Evolutionary conservation across 2,113 vertebrate genomes (phyloP), one percentile per base, ranked within the genome.

Genomic region (Holacanthus passer): DNA sequence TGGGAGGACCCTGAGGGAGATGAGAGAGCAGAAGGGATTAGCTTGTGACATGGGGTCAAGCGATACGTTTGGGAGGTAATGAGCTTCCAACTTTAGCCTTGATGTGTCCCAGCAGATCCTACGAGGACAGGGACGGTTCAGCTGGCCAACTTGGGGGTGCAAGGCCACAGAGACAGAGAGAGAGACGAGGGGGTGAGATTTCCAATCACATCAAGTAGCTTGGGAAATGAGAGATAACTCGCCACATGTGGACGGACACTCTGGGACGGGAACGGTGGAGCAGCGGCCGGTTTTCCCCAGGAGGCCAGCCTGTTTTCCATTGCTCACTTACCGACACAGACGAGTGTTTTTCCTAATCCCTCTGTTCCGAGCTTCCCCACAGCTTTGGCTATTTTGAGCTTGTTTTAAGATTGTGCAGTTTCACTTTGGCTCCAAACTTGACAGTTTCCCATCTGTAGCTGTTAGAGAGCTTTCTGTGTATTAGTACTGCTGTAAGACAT

Each of bases 301-400:
- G 85, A 85, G 85, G 56, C 82, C 24, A 16, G 60, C 43, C 19
- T 22, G 81, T 81, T 91, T 91, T 91, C 87, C 89, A 89, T 82
- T 83, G 81, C 89, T 82, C 32, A 20, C 41, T 89, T 85, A 81
- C 79, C 64, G 12, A 70, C 83, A 84, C 58, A 83, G 79, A 73
- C 16, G 27, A 75, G 80, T 85, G 81, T 88, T 91, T 88, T 91
- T 86, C 76, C 76, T 85, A 73, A 85, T 81, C 87, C 65, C 63
- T 52, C 81, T 79, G 72, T 52, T 80, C 11, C 45, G 69, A 64
- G 56, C 87, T 90, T 90, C 89, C 85, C 82, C 75, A 75, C 59
- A 81, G 84, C 77, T 71, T 67, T 1, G 32, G 58, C 86, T 94
- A 91, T 93, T 92, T 92, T 90, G 80, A 87, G 85, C 47, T 81